A percentile compares a stretch with the other conserved stretches of the same genome.
Conservation (phyloP, 1,140 invertebrate species). For the Stenopsyche tienmushanensis region DNA sequence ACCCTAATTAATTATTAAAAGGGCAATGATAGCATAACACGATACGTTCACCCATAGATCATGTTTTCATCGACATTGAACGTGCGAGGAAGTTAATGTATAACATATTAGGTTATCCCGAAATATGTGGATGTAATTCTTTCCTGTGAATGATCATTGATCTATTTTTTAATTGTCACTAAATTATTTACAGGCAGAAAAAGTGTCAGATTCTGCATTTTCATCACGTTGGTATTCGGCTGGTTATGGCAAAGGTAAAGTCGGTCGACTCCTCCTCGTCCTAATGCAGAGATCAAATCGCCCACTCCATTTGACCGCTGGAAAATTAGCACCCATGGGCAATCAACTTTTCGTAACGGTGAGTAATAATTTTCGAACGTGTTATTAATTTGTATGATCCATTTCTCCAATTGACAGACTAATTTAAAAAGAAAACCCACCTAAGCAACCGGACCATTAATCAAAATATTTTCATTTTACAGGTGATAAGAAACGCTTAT, state of each 20-base stretch:
- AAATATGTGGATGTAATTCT: no score
- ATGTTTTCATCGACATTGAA: no score
- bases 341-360: slow-evolving; percentile 34
- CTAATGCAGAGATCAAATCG: slow-evolving; percentile 28
- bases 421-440: neutral
- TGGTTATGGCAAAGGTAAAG: neutral
- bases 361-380: neutral
- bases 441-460: no score
- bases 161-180: neutral
- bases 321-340: slow-evolving; percentile 34
- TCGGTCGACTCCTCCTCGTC: slow-evolving; percentile 13
- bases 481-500: slow-evolving; percentile 35
- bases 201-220: slow-evolving; percentile 31
- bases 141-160: neutral
- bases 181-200: slow-evolving; percentile 29
- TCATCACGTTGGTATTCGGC: slow-evolving; percentile 27
- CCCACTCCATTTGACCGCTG: slow-evolving; percentile 32
- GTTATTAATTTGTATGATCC: neutral
- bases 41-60: no score
- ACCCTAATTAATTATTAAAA: no score
- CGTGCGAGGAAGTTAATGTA: no score
- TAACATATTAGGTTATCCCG: no score
- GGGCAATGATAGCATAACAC: no score
- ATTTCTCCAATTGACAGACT: slow-evolving; percentile 1
- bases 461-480: slow-evolving; percentile 16